Evolutionary conservation across 2,797 vertebrate genomes (phyloP), one percentile per base, ranked within the genome.

Genomic region (Lutjanus argentimaculatus): DNA sequence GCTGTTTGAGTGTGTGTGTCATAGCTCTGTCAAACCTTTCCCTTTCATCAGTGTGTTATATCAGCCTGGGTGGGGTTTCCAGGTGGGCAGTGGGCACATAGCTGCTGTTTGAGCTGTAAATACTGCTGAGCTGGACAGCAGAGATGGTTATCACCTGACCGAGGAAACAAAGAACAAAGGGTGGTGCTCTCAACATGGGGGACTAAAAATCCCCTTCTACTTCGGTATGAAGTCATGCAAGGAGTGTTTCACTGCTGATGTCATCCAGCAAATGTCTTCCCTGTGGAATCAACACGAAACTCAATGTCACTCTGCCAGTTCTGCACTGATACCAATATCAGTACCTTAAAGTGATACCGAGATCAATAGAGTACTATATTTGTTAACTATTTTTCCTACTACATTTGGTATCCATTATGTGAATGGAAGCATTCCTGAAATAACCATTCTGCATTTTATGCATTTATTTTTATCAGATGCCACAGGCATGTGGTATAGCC

Each of bases 101-200:
- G 55, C 69, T 49, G 52, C 48, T 14, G 49, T 14, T 40, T 10
- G 55, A 55, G 48, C 61, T 21, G 11, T 55, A 62, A 64, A 46
- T 42, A 22, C 19, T 22, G 45, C 64, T 30, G 40, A 71, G 43
- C 58, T 19, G 73, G 66, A 76, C 55, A 46, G 70, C 77, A 51
- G 65, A 78, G 80, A 86, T 81, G 53, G 49, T 87, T 86, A 90
- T 91, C 84, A 87, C 83, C 77, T 86, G 61, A 72, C 59, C 43
- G 6, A 46, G 52, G 21, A 21, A 79, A 64, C 79, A 68, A 49
- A 79, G 83, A 85, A 83, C 80, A 87, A 82, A 74, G 72, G 85
- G 77, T 45, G 72, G 72, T 69, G 25, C 80, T 84, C 67, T 70
- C 67, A 51, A 66, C 66, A 77, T 0, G 25, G 83, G 82, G 79